phyloP scores from a whole-genome alignment of 2,888 invertebrate species.

The Trissolcus japonicus region DNA sequence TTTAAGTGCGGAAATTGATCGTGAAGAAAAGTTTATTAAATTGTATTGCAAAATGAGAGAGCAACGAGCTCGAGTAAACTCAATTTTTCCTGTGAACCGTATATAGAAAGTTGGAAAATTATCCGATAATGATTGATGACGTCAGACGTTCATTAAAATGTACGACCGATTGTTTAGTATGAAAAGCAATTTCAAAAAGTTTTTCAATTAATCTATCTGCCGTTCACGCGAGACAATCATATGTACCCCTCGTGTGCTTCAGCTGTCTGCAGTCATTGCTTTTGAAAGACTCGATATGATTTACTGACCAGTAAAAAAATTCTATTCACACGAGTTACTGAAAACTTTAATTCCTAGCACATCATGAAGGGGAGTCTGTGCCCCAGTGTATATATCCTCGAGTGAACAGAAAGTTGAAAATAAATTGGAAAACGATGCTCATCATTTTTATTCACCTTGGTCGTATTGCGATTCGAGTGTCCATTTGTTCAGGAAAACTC shows the following conservation, averaged over 20 bases:
- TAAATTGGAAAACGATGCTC: conserved; percentile 48
- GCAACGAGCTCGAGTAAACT: no score
- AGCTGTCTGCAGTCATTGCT: conserved; percentile 12
- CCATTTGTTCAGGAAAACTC: conserved; percentile 13
- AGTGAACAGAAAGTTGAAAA: conserved; percentile 32
- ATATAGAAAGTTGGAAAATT: no score
- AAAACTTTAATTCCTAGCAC: conserved; percentile 20
- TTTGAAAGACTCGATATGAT: conserved; percentile 43
- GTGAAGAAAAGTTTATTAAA: neutral
- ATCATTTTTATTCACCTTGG: conserved; percentile 31
- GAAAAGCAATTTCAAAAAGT: conserved; percentile 25
- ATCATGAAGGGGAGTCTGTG: neutral
- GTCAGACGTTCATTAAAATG: no score
- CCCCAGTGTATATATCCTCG: conserved; percentile 10
- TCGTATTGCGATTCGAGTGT: conserved; percentile 28
- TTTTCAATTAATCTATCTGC: conserved; percentile 34
- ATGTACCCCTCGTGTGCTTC: conserved; percentile 16
- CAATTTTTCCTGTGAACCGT: no score
- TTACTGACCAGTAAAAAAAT: conserved; percentile 49
- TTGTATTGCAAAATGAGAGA: neutral
- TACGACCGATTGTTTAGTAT: conserved; percentile 15
- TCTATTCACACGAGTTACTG: conserved; percentile 46
- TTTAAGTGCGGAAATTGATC: neutral
- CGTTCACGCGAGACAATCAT: conserved; percentile 12
- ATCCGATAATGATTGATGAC: no score